A percentile compares a stretch with the other conserved stretches of the same genome.
Conservation (phyloP, 1,140 invertebrate species). For the Linepithema humile region DNA sequence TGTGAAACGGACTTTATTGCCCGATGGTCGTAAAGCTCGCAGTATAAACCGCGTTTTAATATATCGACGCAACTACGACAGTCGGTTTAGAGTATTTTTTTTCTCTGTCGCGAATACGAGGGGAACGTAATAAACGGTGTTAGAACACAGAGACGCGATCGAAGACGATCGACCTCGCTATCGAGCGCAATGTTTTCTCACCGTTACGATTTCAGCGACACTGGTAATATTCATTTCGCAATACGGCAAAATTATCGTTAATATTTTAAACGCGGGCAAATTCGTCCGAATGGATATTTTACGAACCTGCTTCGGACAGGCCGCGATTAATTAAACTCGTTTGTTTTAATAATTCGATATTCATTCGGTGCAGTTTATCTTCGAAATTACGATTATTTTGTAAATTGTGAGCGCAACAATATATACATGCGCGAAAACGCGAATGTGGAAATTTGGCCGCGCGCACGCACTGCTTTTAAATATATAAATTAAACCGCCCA, state of each 20-base stretch:
- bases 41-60: slow-evolving; percentile 63
- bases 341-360: slow-evolving; percentile 59
- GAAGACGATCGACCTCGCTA: slow-evolving; percentile 1
- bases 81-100: slow-evolving; percentile 41
- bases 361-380: slow-evolving; percentile 54
- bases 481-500: slow-evolving; percentile 53
- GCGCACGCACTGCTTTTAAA: slow-evolving; percentile 42
- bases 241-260: slow-evolving; percentile 43
- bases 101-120: slow-evolving; percentile 3
- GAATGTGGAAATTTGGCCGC: slow-evolving; percentile 39
- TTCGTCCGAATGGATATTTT: slow-evolving; percentile 53
- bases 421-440: slow-evolving; percentile 26
- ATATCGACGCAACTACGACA: slow-evolving; percentile 58
- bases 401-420: slow-evolving; percentile 47
- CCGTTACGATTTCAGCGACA: slow-evolving; percentile 17
- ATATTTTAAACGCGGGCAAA: slow-evolving; percentile 50
- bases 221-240: slow-evolving; percentile 41
- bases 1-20: slow-evolving; percentile 73
- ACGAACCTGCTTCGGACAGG: slow-evolving; percentile 43
- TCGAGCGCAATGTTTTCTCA: slow-evolving; percentile 1
- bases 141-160: slow-evolving; percentile 1
- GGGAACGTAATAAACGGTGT: slow-evolving; percentile 3
- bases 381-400: slow-evolving; percentile 59
- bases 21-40: slow-evolving; percentile 66
- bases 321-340: slow-evolving; percentile 55